Conservation (phyloP, 1,140 invertebrate species). For the Fopius arisanus region DNA sequence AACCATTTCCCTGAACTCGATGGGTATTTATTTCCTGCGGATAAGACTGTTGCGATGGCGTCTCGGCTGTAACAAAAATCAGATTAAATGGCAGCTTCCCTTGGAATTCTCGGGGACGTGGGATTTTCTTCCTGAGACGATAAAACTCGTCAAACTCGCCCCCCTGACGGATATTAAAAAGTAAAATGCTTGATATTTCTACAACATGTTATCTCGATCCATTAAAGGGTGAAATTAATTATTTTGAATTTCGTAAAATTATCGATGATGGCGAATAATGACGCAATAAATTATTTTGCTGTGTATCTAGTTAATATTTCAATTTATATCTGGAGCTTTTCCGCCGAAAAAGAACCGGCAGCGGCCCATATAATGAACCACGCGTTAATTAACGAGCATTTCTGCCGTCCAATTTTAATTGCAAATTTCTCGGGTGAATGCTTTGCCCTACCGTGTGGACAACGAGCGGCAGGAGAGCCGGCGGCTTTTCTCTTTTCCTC, state of each 20-base stretch:
- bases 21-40: not conserved
- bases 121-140: not conserved
- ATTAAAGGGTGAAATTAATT: no score
- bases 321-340: not conserved
- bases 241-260: no score
- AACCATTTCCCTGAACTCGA: not conserved
- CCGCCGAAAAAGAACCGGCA: not conserved
- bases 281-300: no score
- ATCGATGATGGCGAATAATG: no score
- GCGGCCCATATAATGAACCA: conserved; percentile 20
- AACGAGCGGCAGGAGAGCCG: not conserved
- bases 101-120: not conserved
- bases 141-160: conserved; percentile 21
- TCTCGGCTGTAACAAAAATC: no score
- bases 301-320: not conserved
- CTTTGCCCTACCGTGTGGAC: not conserved
- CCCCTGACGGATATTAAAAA: conserved; percentile 11
- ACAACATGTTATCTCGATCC: not conserved
- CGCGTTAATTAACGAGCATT: conserved; percentile 29
- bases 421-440: conserved; percentile 23
- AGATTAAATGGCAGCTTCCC: no score
- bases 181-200: not conserved
- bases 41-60: not conserved
- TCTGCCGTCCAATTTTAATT: conserved; percentile 28
- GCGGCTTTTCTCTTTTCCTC: not conserved